Percentiles rank a stretch among this genome's conserved stretches.
Conservation (phyloP, 2,888 invertebrate genomes). For the Thymelicus acteon region DNA sequence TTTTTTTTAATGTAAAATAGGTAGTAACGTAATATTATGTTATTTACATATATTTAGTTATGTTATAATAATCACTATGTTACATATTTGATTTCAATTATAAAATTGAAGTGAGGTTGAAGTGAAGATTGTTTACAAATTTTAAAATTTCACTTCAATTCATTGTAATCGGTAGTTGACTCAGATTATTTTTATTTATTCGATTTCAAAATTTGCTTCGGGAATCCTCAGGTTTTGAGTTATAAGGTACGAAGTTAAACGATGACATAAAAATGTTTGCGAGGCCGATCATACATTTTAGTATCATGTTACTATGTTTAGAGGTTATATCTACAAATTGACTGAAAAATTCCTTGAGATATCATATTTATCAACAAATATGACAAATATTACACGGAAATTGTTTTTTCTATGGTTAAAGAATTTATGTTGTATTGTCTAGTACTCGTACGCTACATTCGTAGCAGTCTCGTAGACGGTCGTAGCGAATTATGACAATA, state of each 20-base stretch:
- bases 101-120: not conserved
- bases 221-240: no score
- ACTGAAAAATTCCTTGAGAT: not conserved
- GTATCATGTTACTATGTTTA: not conserved
- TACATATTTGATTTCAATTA: not conserved
- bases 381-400: not conserved
- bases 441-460: slow-evolving; percentile 51
- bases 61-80: not conserved
- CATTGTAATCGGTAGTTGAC: no score
- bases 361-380: not conserved
- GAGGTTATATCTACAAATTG: not conserved
- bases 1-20: not conserved
- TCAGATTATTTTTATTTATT: no score
- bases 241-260: no score
- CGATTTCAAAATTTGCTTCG: no score
- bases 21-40: not conserved
- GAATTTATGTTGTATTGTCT: slow-evolving; percentile 27
- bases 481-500: slow-evolving; percentile 56
- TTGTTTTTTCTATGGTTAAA: slow-evolving; percentile 6
- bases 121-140: slow-evolving; percentile 13
- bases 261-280: no score
- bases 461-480: slow-evolving; percentile 61
- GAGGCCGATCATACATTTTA: not conserved
- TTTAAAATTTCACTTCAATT: not conserved
- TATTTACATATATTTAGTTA: not conserved